Percentiles rank a stretch among this genome's conserved stretches.
phyloP scores from a whole-genome alignment of 2,113 vertebrate genomes.

The Paedocypris sp. region DNA sequence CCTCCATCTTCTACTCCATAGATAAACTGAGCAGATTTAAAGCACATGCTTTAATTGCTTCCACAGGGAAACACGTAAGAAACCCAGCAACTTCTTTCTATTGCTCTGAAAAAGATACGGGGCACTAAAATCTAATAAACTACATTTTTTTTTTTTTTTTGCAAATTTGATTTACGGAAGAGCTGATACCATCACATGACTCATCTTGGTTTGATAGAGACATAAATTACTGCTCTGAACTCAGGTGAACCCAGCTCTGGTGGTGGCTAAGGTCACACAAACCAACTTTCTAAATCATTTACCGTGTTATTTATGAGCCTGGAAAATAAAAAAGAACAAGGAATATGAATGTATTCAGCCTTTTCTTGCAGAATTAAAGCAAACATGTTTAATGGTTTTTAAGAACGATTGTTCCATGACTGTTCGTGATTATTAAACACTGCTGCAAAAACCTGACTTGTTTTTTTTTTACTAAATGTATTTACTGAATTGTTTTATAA shows the following conservation, averaged over 20 bases:
- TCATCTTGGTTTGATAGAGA: background rate
- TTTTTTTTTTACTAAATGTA: no score
- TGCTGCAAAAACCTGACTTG: no score
- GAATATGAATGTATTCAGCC: background rate
- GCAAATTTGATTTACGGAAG: background rate
- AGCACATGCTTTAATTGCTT: constrained; percentile 48
- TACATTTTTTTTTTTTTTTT: no score
- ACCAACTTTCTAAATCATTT: background rate
- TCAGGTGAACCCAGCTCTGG: background rate
- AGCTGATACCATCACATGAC: background rate
- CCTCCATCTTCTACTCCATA: constrained; percentile 51
- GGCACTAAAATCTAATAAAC: background rate
- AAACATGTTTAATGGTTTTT: no score
- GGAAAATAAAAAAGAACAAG: background rate
- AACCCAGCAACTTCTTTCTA: background rate
- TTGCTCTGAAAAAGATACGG: background rate
- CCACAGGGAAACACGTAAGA: constrained; percentile 14
- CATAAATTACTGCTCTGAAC: constrained; percentile 14
- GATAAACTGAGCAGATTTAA: constrained; percentile 58
- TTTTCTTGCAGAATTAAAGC: no score
- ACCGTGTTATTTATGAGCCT: background rate
- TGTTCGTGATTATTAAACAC: no score
- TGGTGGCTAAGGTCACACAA: background rate
- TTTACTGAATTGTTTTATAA: no score
- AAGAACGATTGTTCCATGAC: no score